Base-by-base conservation (phyloP, 2,888 invertebrate genomes). In the Siphonodentalium dalli region DNA sequence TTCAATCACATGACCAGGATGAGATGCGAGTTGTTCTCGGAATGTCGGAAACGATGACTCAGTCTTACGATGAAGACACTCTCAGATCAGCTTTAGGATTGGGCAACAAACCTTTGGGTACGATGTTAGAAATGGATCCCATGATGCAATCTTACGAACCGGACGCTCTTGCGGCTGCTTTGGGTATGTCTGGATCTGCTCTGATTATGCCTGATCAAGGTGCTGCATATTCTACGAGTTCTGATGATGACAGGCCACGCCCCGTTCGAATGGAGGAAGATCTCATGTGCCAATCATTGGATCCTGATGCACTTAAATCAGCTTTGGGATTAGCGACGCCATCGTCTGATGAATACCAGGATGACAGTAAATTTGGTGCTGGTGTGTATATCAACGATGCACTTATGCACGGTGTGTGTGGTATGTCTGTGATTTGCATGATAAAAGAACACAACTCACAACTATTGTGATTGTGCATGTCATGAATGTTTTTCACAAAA, bases 11-110 rank as follows among this genome's bases (percentile, higher is more conserved):
- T 8, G 39, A 39, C 26, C 39, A 39, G 39, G 23, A 20, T 39
- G 24, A 26, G 13, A 26, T 39, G n/a, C 13, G 21, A 8, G 24
- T 13, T 13, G n/a, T 2, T 9, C 20, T n/a, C 11, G 39, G 21
- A 39, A 39, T 39, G n/a, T 26, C 29, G 23, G 43, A 43, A 13
- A 15, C 28, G 7, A 48, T 50, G 45, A 44, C 53, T 13, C 24
- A 45, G 21, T 57, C 67, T 8, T 58, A 61, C 39, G 68, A 65
- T 24, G 54, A 53, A 18, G 68, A 65, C 33, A 40, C 37, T 20
- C 40, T 64, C 9, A 49, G 41, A 28, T 44, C 38, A 27, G 56
- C 61, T 31, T 43, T 63, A 6, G 66, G 63, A 11, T 37, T 54
- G 27, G 54, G 49, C 41, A 29, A 43, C 9, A 34, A 49, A 13